Conservation (phyloP, 2,113 vertebrate species). For the Phoxinus phoxinus region DNA sequence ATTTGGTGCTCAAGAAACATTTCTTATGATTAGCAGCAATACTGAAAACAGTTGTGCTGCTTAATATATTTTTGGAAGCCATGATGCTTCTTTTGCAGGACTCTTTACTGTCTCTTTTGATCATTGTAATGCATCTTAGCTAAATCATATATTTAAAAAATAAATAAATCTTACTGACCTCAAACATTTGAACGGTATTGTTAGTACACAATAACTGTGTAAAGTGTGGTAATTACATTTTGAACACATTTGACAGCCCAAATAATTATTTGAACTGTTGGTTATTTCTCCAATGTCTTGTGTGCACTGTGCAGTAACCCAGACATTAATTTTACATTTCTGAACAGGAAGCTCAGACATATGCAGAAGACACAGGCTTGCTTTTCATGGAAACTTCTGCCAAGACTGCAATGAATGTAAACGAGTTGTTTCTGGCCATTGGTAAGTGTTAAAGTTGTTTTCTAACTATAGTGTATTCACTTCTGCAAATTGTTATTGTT, state of each 20-base stretch:
- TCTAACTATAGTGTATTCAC: not conserved
- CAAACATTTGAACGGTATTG: no score
- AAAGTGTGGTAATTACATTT: not conserved
- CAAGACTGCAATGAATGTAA: conserved; percentile 86
- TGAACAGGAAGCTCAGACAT: conserved; percentile 81
- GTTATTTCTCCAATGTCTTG: not conserved
- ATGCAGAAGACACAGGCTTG: conserved; percentile 82
- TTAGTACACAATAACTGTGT: not conserved
- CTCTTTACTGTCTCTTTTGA: no score
- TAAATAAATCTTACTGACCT: no score
- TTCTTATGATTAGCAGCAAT: not conserved
- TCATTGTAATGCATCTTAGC: no score
- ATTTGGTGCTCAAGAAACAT: not conserved
- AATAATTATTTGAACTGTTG: not conserved
- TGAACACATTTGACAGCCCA: not conserved
- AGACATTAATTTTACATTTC: not conserved
- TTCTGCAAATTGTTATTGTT: not conserved
- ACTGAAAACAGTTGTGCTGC: no score
- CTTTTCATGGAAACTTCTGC: conserved; percentile 87
- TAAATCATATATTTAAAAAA: no score
- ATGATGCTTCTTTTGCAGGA: not conserved
- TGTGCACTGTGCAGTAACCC: conserved; percentile 2
- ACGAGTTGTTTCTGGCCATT: conserved; percentile 84
- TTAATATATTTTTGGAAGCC: not conserved
- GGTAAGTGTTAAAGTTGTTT: conserved; percentile 66